Conservation (phyloP, 2,113 vertebrate genomes). For the Oophaga pumilio region DNA sequence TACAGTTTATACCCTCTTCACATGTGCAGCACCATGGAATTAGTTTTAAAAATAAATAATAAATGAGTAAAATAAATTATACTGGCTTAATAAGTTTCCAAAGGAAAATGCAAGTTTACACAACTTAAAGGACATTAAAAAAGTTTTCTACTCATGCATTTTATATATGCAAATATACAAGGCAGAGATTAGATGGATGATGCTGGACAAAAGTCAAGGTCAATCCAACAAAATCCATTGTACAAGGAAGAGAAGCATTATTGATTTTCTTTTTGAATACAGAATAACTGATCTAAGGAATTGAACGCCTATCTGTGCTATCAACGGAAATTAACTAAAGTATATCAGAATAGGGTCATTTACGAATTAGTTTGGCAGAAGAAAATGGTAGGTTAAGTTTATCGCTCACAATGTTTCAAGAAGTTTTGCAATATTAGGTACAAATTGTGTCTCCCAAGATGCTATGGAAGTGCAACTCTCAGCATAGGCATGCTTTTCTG, state of each 20-base stretch:
- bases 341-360: neutral
- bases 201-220: constrained; percentile 9
- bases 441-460: neutral
- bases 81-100: neutral
- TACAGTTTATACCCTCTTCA: no score
- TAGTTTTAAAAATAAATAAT: neutral
- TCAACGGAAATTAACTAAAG: neutral
- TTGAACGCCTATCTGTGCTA: neutral
- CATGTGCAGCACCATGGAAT: no score
- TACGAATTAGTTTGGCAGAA: neutral
- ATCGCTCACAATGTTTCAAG: neutral
- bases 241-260: neutral
- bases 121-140: neutral
- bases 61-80: neutral
- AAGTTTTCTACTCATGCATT: neutral
- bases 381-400: neutral
- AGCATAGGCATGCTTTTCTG: neutral
- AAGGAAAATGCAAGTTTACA: neutral
- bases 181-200: constrained; percentile 1
- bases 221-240: constrained; percentile 22
- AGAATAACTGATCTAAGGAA: constrained; percentile 1
- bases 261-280: neutral
- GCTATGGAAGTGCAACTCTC: neutral
- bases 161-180: neutral
- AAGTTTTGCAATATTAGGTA: neutral